Conservation (phyloP, 2,797 vertebrate species). For the Sebastes diploproa region DNA sequence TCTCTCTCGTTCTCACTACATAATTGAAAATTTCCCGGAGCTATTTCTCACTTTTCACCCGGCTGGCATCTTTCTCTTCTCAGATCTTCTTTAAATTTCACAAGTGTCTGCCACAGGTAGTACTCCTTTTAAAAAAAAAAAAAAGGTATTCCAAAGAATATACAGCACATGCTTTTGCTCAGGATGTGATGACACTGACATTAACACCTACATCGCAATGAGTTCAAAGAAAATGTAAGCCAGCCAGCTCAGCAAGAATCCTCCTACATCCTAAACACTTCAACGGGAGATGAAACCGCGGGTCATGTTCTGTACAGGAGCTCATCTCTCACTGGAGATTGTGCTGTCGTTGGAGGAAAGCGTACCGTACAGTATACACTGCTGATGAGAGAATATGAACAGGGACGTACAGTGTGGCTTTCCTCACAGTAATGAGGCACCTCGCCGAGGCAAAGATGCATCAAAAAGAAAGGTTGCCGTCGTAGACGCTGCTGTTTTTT, state of each 20-base stretch:
- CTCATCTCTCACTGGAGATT: constrained; percentile 68
- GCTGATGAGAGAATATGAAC: constrained; percentile 59
- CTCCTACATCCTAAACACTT: constrained; percentile 62
- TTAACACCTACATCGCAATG: constrained; percentile 57
- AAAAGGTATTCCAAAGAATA: constrained; percentile 39
- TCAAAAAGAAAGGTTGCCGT: constrained; percentile 30
- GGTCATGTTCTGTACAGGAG: constrained; percentile 63
- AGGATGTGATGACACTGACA: constrained; percentile 65
- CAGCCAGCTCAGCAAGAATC: constrained; percentile 71
- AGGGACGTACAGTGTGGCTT: constrained; percentile 21
- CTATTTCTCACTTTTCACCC: constrained; percentile 54
- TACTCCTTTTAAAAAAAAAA: constrained; percentile 26
- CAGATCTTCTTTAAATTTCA: constrained; percentile 60
- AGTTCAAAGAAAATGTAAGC: constrained; percentile 67
- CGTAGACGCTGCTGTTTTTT: background rate
- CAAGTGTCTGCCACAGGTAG: constrained; percentile 57
- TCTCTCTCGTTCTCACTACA: constrained; percentile 31
- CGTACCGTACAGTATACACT: background rate
- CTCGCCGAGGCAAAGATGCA: constrained; percentile 51
- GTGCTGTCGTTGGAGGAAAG: constrained; percentile 58
- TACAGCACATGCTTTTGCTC: constrained; percentile 43
- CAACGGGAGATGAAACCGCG: constrained; percentile 58
- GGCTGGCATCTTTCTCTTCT: constrained; percentile 46
- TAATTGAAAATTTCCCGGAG: constrained; percentile 65
- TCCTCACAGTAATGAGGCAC: constrained; percentile 66